phyloP scores from a whole-genome alignment of 1,140 invertebrate genomes.

The Trichogramma pretiosum region DNA sequence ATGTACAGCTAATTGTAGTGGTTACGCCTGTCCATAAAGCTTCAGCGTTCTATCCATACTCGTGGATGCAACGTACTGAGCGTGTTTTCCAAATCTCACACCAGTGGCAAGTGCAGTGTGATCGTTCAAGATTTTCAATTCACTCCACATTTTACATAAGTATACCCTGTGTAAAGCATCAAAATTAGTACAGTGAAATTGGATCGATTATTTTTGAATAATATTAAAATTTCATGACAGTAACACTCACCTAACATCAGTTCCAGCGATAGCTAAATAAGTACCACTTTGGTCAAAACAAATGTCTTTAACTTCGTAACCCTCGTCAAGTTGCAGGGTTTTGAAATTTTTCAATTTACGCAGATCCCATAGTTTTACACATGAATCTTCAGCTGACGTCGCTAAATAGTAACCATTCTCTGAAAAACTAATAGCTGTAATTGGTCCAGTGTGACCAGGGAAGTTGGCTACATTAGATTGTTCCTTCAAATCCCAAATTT shows the following conservation, averaged over 20 bases:
- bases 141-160: constrained; percentile 96
- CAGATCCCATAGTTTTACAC: constrained; percentile 98
- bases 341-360: constrained; percentile 98
- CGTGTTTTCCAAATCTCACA: constrained; percentile 89
- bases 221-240: not conserved
- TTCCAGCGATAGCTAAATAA: constrained; percentile 91
- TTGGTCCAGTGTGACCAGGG: constrained; percentile 85
- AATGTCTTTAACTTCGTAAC: constrained; percentile 86
- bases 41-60: constrained; percentile 97
- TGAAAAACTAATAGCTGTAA: constrained; percentile 95
- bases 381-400: constrained; percentile 93
- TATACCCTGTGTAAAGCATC: constrained; percentile 67
- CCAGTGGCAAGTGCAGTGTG: constrained; percentile 93
- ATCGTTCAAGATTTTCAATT: constrained; percentile 88
- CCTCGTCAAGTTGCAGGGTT: constrained; percentile 87
- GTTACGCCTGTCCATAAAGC: constrained; percentile 62
- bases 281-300: constrained; percentile 98
- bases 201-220: not conserved
- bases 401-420: constrained; percentile 99
- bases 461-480: constrained; percentile 98
- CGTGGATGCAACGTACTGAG: constrained; percentile 86
- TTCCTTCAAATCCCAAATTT: constrained; percentile 99
- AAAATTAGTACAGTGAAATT: constrained; percentile 6
- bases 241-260: constrained; percentile 77
- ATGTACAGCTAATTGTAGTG: constrained; percentile 6